These are phyloP conservation scores for Caenorhabditis remanei DNA, from an alignment of 1,140 invertebrate genomes.

Conservation along the genomic window DNA sequence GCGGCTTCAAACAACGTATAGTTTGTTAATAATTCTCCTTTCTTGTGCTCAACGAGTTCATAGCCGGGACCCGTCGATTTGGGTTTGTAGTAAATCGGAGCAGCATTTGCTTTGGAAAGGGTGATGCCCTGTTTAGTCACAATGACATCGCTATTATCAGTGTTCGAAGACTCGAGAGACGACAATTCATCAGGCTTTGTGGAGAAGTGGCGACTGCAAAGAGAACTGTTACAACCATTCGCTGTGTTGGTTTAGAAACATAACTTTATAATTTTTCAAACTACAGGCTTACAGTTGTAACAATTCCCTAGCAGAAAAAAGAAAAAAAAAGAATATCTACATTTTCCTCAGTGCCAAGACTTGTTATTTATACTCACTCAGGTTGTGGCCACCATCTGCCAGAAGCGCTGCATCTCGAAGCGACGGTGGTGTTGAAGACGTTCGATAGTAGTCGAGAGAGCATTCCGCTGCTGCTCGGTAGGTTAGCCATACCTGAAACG, in stretches of 20 bases:
- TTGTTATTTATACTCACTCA: conserved; percentile 53
- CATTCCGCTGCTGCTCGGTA: conserved; percentile 20
- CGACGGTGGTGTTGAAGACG: conserved; percentile 10
- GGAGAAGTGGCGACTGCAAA: conserved; percentile 34
- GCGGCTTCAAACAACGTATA: conserved; percentile 74
- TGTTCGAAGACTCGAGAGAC: background rate
- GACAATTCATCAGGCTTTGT: background rate
- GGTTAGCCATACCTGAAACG: conserved; percentile 19
- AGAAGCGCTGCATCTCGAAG: conserved; percentile 58
- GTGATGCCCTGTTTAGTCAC: background rate
- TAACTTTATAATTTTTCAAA: background rate
- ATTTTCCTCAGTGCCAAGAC: conserved; percentile 26
- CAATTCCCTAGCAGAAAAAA: conserved; percentile 23
- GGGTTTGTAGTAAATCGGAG: conserved; percentile 65
- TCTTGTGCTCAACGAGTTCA: conserved; percentile 61
- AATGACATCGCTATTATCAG: background rate
- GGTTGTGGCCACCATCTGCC: conserved; percentile 67
- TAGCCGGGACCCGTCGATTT: conserved; percentile 58
- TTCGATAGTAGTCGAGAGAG: conserved; percentile 12
- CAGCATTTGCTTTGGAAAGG: conserved; percentile 55
- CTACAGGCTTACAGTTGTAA: conserved; percentile 39
- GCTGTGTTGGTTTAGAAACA: background rate
- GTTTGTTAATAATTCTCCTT: conserved; percentile 71
- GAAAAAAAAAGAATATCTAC: background rate
- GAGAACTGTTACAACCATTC: conserved; percentile 19